Conservation (phyloP, 2,113 vertebrate species). For the Nothoprocta pentlandii region DNA sequence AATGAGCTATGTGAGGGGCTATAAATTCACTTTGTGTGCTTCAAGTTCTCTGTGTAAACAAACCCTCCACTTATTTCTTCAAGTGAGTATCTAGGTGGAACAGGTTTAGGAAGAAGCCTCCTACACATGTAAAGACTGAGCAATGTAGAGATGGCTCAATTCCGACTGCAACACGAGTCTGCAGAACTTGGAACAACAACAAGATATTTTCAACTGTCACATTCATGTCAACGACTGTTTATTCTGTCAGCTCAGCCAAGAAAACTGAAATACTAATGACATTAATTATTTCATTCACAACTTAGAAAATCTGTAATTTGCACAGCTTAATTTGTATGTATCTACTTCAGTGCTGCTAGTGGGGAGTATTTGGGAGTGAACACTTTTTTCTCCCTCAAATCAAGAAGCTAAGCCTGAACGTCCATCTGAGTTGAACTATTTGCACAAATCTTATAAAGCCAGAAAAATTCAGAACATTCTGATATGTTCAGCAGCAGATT, state of each 20-base stretch:
- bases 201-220: not conserved
- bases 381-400: fast-evolving
- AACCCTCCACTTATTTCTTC: not conserved
- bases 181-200: not conserved
- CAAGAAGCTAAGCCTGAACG: not conserved
- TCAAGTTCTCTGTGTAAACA: not conserved
- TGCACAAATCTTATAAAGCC: not conserved
- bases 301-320: not conserved
- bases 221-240: not conserved
- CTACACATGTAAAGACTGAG: not conserved
- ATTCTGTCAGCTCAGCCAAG: not conserved
- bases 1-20: constrained; percentile 24
- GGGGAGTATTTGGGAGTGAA: not conserved
- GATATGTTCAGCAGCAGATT: not conserved
- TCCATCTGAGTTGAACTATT: not conserved
- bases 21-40: not conserved
- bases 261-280: not conserved
- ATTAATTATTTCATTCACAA: not conserved
- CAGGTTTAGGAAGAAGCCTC: not conserved
- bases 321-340: not conserved
- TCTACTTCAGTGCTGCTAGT: not conserved
- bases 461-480: not conserved
- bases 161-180: not conserved
- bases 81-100: fast-evolving
- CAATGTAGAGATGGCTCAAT: not conserved